Evolutionary conservation across 92 coral and sea anemone genomes (phyloP).

Genomic region (Muricea muricata): DNA sequence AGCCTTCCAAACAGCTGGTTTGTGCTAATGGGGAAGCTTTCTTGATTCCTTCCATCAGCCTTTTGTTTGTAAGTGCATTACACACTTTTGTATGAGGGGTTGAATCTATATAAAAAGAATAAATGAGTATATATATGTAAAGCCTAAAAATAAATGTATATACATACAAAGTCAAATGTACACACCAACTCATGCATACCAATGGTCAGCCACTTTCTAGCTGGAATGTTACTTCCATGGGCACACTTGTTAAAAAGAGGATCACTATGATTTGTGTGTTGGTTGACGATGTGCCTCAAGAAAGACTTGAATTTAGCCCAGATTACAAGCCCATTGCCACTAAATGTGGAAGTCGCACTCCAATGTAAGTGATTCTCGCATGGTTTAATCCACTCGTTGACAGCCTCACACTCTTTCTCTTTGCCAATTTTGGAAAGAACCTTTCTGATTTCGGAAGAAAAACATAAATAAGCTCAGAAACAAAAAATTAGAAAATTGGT

Average conservation of each 20-base stretch:
- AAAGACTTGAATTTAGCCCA: slow-evolving; percentile 62
- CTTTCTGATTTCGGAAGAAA: neutral
- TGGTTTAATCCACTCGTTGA: slow-evolving; percentile 52
- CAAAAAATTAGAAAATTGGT: no score
- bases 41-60: slow-evolving; percentile 49
- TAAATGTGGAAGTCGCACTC: slow-evolving; percentile 54
- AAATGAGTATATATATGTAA: no score
- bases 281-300: slow-evolving; percentile 58
- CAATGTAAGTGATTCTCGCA: slow-evolving; percentile 57
- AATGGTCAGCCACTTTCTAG: slow-evolving; percentile 60
- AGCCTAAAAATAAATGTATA: neutral
- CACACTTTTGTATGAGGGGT: neutral
- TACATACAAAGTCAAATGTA: no score
- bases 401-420: slow-evolving; percentile 18
- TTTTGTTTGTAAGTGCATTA: slow-evolving; percentile 49
- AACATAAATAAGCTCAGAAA: no score
- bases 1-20: slow-evolving; percentile 65
- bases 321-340: slow-evolving; percentile 54
- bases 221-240: slow-evolving; percentile 37
- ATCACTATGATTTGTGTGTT: slow-evolving; percentile 33
- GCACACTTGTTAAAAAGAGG: slow-evolving; percentile 15
- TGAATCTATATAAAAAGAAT: neutral
- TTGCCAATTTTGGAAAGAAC: neutral
- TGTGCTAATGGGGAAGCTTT: slow-evolving; percentile 64
- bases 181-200: no score